Evolutionary conservation across 2,888 invertebrate genomes (phyloP).

Genomic region (Steromphala cineraria): DNA sequence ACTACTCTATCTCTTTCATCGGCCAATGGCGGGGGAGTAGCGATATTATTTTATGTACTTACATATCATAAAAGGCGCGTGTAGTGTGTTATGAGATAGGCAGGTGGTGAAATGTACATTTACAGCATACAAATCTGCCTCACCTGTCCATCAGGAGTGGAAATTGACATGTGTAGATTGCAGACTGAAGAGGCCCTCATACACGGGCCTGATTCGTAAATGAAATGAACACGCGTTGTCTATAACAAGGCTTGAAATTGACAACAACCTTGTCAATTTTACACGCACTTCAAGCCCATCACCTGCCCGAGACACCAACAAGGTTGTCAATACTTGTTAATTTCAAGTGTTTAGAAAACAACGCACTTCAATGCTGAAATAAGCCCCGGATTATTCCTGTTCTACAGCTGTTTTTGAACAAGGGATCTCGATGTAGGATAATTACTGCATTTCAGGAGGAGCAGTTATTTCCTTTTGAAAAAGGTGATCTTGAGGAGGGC

Average conservation of each 20-base stretch:
- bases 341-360: not conserved
- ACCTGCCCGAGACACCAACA: not conserved
- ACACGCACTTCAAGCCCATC: not conserved
- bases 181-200: not conserved
- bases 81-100: too few relatives aligned
- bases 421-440: too few relatives aligned
- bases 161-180: not conserved
- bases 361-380: not conserved
- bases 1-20: too few relatives aligned
- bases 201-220: not conserved
- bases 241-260: not conserved
- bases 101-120: not conserved
- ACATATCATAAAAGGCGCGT: too few relatives aligned
- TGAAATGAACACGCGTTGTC: not conserved
- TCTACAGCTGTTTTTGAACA: too few relatives aligned
- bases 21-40: too few relatives aligned
- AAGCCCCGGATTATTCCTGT: not conserved
- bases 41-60: too few relatives aligned
- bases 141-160: not conserved
- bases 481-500: not conserved
- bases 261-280: not conserved
- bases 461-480: not conserved
- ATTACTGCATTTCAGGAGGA: too few relatives aligned
- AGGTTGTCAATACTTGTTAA: not conserved
- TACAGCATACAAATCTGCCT: not conserved